Evolutionary conservation across 2,888 invertebrate genomes (phyloP).

Genomic region (Tanytarsus gracilentus): DNA sequence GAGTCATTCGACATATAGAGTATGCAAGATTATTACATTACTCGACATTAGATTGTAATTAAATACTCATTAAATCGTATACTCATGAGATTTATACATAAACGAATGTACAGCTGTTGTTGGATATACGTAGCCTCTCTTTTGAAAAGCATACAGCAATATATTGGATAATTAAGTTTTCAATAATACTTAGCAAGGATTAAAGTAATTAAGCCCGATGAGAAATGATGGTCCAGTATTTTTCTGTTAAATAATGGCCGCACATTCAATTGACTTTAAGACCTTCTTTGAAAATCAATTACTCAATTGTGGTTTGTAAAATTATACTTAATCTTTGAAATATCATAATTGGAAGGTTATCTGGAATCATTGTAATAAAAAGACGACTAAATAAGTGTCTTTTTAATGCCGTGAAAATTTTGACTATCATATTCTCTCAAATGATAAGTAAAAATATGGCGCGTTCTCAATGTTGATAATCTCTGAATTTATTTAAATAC

Average conservation of each 20-base stretch:
- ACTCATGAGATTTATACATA: neutral
- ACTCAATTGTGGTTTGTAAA: no score
- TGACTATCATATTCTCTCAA: neutral
- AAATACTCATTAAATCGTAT: conserved; percentile 19
- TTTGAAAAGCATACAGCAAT: no score
- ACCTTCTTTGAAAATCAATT: no score
- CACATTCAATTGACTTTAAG: no score
- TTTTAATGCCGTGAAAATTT: no score
- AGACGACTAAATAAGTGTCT: no score
- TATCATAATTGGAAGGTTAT: no score
- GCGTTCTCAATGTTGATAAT: conserved; percentile 24
- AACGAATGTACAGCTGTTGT: no score
- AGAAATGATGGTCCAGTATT: neutral
- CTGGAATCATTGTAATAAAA: no score
- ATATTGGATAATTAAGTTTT: conserved; percentile 11
- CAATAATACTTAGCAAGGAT: neutral
- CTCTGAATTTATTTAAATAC: conserved; percentile 28
- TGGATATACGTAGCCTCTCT: no score
- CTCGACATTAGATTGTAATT: conserved; percentile 20
- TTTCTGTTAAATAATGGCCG: no score
- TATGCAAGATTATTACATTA: conserved; percentile 22
- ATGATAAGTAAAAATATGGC: conserved; percentile 14
- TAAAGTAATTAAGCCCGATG: neutral
- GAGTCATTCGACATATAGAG: conserved; percentile 7
- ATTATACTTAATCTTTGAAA: no score